Evolutionary conservation across 1,140 invertebrate genomes (phyloP).

Genomic region (Lepidotrigona ventralis): DNA sequence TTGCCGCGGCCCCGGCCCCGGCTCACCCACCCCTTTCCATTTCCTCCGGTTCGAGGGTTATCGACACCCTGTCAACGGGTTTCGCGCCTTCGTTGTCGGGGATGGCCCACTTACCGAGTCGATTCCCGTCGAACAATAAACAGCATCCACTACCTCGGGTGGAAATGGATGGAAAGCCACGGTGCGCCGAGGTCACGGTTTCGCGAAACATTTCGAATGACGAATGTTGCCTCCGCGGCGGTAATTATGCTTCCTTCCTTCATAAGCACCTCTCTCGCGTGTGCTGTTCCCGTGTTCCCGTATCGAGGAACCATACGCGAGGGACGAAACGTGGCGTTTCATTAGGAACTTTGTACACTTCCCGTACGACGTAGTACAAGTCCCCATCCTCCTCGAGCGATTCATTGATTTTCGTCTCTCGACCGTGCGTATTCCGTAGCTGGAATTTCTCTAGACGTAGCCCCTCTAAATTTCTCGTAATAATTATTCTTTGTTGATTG

Average conservation of each 20-base stretch:
- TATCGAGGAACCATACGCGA: neutral
- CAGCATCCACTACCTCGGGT: conserved; percentile 1
- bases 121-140: conserved; percentile 65
- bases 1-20: conserved; percentile 23
- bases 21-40: conserved; percentile 48
- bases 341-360: neutral
- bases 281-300: no score
- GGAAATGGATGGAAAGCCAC: neutral
- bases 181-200: conserved; percentile 1
- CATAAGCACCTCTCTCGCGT: neutral
- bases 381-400: neutral
- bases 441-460: neutral
- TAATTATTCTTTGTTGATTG: conserved; percentile 40
- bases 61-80: conserved; percentile 66
- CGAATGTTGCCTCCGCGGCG: neutral
- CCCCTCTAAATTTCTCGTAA: neutral
- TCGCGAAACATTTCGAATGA: neutral
- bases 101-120: conserved; percentile 64
- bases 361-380: neutral
- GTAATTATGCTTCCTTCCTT: conserved; percentile 18
- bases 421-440: neutral
- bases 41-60: conserved; percentile 58
- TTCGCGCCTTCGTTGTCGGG: conserved; percentile 49
- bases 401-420: conserved; percentile 8
- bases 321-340: neutral